Percentiles rank a stretch among this genome's conserved stretches.
Conservation (phyloP, 2,888 invertebrate genomes). For the Octodonta nipae region DNA sequence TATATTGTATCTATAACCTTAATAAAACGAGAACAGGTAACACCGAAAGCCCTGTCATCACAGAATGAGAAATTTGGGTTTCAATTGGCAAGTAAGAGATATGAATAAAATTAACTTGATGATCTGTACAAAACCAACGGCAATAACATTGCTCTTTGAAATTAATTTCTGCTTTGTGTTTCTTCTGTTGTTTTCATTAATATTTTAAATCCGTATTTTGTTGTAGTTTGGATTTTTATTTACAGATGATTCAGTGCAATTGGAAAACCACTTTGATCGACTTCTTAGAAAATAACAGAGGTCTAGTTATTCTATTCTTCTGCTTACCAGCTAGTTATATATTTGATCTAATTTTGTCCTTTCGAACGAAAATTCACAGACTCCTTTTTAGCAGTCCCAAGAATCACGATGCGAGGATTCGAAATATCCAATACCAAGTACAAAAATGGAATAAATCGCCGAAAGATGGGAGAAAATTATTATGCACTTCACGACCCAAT, state of each 20-base stretch:
- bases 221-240: no score
- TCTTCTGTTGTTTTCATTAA: no score
- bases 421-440: conserved; percentile 40
- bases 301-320: conserved; percentile 49
- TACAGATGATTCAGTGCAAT: conserved; percentile 11
- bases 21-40: no score
- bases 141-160: no score
- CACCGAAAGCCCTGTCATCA: no score
- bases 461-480: conserved; percentile 36
- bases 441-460: conserved; percentile 42
- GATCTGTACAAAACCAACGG: no score
- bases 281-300: conserved; percentile 49
- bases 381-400: conserved; percentile 31
- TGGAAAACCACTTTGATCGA: conserved; percentile 31
- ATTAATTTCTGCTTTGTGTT: no score
- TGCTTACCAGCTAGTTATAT: conserved; percentile 54
- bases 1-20: no score
- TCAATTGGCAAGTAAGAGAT: no score
- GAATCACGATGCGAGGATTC: conserved; percentile 37
- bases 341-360: conserved; percentile 38
- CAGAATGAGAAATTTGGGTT: no score
- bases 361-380: conserved; percentile 33
- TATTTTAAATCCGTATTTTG: no score
- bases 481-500: conserved; percentile 55
- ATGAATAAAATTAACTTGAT: no score